These are phyloP conservation scores for Hipparchia semele DNA, from an alignment of 2,888 invertebrate species.

Conservation along the genomic window DNA sequence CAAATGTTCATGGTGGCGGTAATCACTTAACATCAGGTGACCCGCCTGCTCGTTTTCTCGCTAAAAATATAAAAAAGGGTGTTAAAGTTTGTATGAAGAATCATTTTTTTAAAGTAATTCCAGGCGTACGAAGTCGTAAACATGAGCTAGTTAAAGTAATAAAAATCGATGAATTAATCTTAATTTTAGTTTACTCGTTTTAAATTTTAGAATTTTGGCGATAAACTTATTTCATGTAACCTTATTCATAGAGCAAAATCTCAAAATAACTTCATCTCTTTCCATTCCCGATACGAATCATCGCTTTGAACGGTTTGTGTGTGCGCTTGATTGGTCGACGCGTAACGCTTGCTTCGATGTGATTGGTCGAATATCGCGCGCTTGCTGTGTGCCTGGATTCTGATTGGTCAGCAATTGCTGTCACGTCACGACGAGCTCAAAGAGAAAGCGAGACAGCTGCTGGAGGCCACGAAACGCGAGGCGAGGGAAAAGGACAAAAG, in stretches of 20 bases:
- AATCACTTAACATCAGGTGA: too few species aligned
- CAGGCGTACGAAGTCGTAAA: too few species aligned
- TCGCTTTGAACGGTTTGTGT: conserved; percentile 59
- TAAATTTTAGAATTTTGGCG: background rate
- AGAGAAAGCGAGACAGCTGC: conserved; percentile 91
- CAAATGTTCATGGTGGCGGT: too few species aligned
- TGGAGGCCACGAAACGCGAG: conserved; percentile 90
- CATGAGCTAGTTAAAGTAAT: too few species aligned
- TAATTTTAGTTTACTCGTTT: background rate
- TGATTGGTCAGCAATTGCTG: conserved; percentile 84
- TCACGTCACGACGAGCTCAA: conserved; percentile 93
- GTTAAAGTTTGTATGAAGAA: too few species aligned
- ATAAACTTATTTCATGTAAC: conserved; percentile 2
- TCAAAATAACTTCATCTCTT: conserved; percentile 34
- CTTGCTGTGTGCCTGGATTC: conserved; percentile 41
- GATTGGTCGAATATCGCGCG: conserved; percentile 27
- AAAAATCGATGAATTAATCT: too few species aligned
- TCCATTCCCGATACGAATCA: conserved; percentile 57
- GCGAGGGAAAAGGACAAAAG: conserved; percentile 77
- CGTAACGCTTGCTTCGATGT: conserved; percentile 28
- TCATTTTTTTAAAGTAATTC: too few species aligned
- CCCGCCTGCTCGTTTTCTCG: too few species aligned
- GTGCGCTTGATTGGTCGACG: conserved; percentile 44
- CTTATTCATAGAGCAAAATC: conserved; percentile 28
- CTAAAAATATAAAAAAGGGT: too few species aligned